Base-by-base conservation (phyloP, 2,113 vertebrate genomes). In the Leucosticte australis region DNA sequence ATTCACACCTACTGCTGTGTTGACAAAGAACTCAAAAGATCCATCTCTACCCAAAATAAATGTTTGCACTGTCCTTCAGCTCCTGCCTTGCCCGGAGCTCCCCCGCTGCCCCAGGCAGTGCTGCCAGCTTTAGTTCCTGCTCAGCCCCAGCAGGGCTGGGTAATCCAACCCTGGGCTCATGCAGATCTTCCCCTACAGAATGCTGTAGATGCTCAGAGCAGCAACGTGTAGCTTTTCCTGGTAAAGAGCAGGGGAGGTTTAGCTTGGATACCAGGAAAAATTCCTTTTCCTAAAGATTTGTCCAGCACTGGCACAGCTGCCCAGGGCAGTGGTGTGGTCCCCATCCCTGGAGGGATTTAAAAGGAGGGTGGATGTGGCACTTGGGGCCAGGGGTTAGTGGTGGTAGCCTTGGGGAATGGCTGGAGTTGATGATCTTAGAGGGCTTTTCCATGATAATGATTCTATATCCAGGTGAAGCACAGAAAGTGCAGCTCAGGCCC, bases 1-100 rank as follows among this genome's bases (percentile, higher is more conserved):
- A 6, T 67, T 74, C 56, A 77, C 35, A 64, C 41, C 44, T 63
- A 5, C 39, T 74, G 55, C 56, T 44, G 39, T 28, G 64, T 8
- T 47, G 56, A 63, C 42, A 70, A 57, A 56, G 60, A 69, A 30
- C 7, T 47, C 35, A 10, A 74, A 37, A 39, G 3, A 15, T 0
- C 4, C 0, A 0, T 86, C 6, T 87, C 63, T 42, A 31, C 31
- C 50, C 19, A 37, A 5, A 59, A 52, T 8, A 27, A 52, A 6
- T 5, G 27, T 50, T 8, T 55, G 80, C 30, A 2, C 10, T 50
- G 17, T 70, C 20, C 76, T 42, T 23, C 24, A 22, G n/a, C 6
- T 31, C 1, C 73, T 64, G 64, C 68, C 41, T 41, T n/a, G 27
- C 52, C 49, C 39, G 2, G 7, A n/a, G 6, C 49, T 44, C 62